Percentiles rank a stretch among this genome's conserved stretches.
Evolutionary conservation across 2,888 invertebrate genomes (phyloP).

Genomic region (Drosophila greeni): DNA sequence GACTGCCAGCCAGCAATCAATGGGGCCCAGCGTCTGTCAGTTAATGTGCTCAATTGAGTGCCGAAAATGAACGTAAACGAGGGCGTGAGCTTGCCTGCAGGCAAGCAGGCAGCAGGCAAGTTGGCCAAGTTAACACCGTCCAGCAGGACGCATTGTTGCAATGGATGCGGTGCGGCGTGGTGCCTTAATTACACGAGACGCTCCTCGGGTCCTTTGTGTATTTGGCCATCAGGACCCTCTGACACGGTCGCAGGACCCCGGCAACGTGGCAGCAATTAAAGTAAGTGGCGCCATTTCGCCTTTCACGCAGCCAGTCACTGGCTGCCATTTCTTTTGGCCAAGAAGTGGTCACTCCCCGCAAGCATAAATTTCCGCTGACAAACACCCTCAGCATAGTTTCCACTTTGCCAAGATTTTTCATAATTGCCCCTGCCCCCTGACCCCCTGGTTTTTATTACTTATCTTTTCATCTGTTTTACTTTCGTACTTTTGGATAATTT

Average conservation of each 20-base stretch:
- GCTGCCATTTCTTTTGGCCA: slow-evolving; percentile 36
- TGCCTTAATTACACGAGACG: slow-evolving; percentile 67
- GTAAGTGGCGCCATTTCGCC: slow-evolving; percentile 66
- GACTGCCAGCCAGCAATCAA: slow-evolving; percentile 20
- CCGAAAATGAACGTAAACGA: slow-evolving; percentile 33
- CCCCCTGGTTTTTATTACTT: neutral
- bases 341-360: slow-evolving; percentile 20
- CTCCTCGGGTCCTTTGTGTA: slow-evolving; percentile 37
- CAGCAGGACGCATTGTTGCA: slow-evolving; percentile 56
- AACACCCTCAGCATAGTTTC: slow-evolving; percentile 33
- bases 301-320: slow-evolving; percentile 16
- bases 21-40: slow-evolving; percentile 32
- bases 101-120: slow-evolving; percentile 6
- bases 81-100: slow-evolving; percentile 24
- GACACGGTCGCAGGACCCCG: slow-evolving; percentile 16
- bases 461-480: neutral
- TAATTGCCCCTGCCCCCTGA: slow-evolving; percentile 23
- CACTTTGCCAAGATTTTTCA: slow-evolving; percentile 36
- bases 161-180: slow-evolving; percentile 46
- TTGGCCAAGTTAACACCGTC: slow-evolving; percentile 45
- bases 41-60: slow-evolving; percentile 69
- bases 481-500: slow-evolving; percentile 13
- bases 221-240: slow-evolving; percentile 17
- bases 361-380: slow-evolving; percentile 44
- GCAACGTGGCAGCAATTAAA: slow-evolving; percentile 61